Conservation (phyloP, 2,797 vertebrate genomes). For the Peromyscus attwateri region DNA sequence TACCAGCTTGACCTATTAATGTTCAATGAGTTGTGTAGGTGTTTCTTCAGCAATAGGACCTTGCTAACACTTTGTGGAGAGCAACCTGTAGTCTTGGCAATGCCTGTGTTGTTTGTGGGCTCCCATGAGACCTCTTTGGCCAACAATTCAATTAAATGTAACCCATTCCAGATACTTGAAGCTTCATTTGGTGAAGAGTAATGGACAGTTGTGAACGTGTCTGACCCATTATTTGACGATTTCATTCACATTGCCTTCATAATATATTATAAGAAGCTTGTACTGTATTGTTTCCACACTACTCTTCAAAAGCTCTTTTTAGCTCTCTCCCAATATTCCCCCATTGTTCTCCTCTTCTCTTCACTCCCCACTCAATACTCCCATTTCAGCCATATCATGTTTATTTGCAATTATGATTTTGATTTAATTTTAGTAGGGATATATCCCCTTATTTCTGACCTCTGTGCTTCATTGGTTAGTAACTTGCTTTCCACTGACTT, state of each 20-base stretch:
- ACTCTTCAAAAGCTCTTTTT: not conserved
- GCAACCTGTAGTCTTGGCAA: not conserved
- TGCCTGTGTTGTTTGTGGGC: not conserved
- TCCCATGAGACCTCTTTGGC: not conserved
- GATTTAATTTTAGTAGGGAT: not conserved
- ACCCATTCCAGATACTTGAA: not conserved
- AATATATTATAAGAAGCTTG: not conserved
- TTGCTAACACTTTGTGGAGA: not conserved
- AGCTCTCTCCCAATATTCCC: not conserved
- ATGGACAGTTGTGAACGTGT: not conserved
- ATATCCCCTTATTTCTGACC: rapidly evolving
- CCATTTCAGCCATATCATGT: not conserved
- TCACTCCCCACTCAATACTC: not conserved
- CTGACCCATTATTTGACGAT: not conserved
- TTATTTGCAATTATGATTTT: not conserved
- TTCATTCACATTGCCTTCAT: not conserved
- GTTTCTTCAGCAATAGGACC: not conserved
- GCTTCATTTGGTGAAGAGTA: not conserved
- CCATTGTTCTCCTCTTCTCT: not conserved
- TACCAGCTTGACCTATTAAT: not conserved
- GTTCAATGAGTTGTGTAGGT: not conserved
- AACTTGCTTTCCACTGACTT: not conserved
- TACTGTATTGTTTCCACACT: not conserved
- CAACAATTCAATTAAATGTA: not conserved
- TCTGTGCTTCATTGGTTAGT: not conserved